A percentile compares a stretch with the other conserved stretches of the same genome.
Conservation (phyloP, 2,113 vertebrate species). For the Elanus axillaris region DNA sequence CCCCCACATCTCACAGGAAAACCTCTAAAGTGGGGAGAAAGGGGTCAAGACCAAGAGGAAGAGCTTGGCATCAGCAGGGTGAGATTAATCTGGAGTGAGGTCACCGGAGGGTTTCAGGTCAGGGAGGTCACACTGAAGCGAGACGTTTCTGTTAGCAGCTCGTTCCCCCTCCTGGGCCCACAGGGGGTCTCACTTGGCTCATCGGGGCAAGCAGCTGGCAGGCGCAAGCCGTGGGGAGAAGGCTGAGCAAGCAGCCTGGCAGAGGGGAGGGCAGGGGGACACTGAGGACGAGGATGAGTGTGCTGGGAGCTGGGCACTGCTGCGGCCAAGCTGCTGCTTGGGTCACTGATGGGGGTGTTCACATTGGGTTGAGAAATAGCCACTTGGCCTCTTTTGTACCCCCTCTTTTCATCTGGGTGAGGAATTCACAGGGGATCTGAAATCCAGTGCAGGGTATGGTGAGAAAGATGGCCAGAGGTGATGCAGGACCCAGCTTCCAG, state of each 20-base stretch:
- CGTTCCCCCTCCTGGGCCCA: fast-evolving
- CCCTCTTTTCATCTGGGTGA: background rate
- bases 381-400: background rate
- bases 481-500: background rate
- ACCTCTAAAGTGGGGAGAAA: background rate
- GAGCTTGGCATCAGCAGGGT: background rate
- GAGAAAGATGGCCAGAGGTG: fast-evolving
- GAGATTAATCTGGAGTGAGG: background rate
- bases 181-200: background rate
- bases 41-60: background rate
- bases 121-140: background rate
- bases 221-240: too few relatives aligned
- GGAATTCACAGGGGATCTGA: background rate
- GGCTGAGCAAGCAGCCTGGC: background rate
- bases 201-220: fast-evolving
- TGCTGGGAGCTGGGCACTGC: background rate
- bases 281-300: background rate
- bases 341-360: fast-evolving
- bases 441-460: background rate
- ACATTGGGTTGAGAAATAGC: fast-evolving
- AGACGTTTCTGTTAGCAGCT: background rate
- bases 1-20: background rate
- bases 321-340: fast-evolving
- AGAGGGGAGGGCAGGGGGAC: background rate
- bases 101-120: background rate